Conservation (phyloP, 2,888 invertebrate genomes). For the Apodemia mormo region DNA sequence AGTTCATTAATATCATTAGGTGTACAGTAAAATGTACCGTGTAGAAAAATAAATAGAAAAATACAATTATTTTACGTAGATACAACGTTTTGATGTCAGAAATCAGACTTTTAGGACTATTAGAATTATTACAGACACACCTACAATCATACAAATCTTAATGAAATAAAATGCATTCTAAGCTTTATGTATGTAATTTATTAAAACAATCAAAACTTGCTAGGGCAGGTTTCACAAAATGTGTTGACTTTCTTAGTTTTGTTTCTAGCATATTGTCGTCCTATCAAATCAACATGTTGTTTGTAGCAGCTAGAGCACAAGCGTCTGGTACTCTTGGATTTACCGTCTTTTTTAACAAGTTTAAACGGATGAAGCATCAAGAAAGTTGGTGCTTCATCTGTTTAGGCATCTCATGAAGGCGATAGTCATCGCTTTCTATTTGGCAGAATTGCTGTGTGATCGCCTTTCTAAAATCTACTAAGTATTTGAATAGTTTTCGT, state of each 20-base stretch:
- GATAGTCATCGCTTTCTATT: too few relatives aligned
- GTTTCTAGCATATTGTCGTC: background rate
- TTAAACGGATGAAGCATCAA: background rate
- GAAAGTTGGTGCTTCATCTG: background rate
- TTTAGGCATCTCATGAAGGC: background rate
- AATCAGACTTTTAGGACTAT: too few relatives aligned
- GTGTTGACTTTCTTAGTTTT: slow-evolving; percentile 3
- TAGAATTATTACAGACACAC: too few relatives aligned
- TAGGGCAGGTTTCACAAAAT: background rate
- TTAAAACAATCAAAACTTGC: slow-evolving; percentile 3
- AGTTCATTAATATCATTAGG: slow-evolving; percentile 8
- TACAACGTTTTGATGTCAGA: background rate
- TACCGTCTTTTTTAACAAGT: background rate
- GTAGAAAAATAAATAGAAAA: background rate
- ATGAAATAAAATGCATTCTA: background rate
- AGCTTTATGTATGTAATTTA: background rate
- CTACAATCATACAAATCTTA: too few relatives aligned
- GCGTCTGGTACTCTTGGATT: background rate
- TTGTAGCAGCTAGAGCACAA: slow-evolving; percentile 3
- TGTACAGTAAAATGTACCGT: slow-evolving; percentile 6
- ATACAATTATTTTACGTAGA: background rate
- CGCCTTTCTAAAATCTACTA: slow-evolving; percentile 22
- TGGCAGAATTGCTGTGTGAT: background rate
- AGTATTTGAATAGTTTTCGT: slow-evolving; percentile 21
- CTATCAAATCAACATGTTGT: background rate